Percentiles rank a stretch among this genome's conserved stretches.
Evolutionary conservation across 1,140 invertebrate genomes (phyloP).

Genomic region (Drosophila serrata): DNA sequence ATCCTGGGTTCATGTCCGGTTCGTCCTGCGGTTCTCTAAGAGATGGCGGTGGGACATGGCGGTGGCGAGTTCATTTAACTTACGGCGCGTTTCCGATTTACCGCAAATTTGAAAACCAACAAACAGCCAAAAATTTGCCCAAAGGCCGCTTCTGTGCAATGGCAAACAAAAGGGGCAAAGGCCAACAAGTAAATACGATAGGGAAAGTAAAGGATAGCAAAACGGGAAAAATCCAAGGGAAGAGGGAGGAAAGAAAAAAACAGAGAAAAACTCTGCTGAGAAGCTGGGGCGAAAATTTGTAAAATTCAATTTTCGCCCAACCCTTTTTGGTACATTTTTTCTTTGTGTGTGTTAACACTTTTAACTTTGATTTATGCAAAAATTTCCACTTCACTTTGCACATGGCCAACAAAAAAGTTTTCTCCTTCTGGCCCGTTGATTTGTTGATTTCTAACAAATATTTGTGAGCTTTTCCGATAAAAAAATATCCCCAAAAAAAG

Average conservation of each 20-base stretch:
- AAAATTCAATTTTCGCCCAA: conserved; percentile 72
- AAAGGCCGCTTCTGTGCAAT: conserved; percentile 60
- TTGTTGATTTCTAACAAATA: conserved; percentile 79
- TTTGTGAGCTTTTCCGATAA: conserved; percentile 70
- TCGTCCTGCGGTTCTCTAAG: conserved; percentile 14
- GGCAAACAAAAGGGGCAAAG: conserved; percentile 57
- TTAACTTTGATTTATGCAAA: conserved; percentile 82
- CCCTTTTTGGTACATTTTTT: conserved; percentile 57
- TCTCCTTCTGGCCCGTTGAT: conserved; percentile 51
- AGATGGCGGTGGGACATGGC: conserved; percentile 5
- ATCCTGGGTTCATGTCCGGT: conserved; percentile 20
- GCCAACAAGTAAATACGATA: conserved; percentile 68
- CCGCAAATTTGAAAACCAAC: conserved; percentile 82
- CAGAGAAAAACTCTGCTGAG: conserved; percentile 4
- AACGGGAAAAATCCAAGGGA: conserved; percentile 7
- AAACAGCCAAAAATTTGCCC: conserved; percentile 78
- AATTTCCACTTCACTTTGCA: conserved; percentile 80
- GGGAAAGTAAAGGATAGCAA: conserved; percentile 51
- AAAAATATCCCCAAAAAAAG: background rate
- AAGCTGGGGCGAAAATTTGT: conserved; percentile 53
- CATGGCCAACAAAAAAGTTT: conserved; percentile 54
- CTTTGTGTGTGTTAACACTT: conserved; percentile 67
- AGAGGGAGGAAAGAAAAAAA: background rate
- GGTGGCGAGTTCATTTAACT: conserved; percentile 77
- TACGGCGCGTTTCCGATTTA: conserved; percentile 82